A percentile compares a stretch with the other conserved stretches of the same genome.
phyloP scores from a whole-genome alignment of 1,140 invertebrate genomes.

The Leptopilina clavipes region DNA sequence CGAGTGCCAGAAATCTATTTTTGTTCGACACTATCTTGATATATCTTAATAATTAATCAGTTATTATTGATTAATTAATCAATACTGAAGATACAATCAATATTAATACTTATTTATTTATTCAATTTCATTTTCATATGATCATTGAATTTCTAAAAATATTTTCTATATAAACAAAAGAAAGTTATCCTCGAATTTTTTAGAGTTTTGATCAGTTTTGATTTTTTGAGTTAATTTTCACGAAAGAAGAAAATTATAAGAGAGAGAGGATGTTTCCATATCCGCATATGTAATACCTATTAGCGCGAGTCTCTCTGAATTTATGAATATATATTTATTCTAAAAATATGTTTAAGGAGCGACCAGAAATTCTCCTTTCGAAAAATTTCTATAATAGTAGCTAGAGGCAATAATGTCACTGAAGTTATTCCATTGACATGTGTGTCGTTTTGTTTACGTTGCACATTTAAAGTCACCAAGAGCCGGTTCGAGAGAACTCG shows the following conservation, averaged over 20 bases:
- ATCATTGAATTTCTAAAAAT: too few relatives aligned
- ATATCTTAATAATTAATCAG: too few relatives aligned
- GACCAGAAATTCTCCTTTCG: constrained; percentile 21
- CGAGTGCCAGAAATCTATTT: constrained; percentile 3
- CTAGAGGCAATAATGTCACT: constrained; percentile 14
- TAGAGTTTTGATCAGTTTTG: too few relatives aligned
- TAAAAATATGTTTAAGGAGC: background rate
- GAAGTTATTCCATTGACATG: constrained; percentile 6
- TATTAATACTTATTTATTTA: too few relatives aligned
- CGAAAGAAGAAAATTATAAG: background rate
- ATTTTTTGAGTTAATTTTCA: background rate
- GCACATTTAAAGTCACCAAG: constrained; percentile 24
- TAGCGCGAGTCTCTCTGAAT: background rate
- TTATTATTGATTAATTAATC: too few relatives aligned
- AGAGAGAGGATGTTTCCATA: background rate
- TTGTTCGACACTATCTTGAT: background rate
- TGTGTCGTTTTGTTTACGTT: constrained; percentile 38
- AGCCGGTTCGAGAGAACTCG: constrained; percentile 35
- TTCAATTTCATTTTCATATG: too few relatives aligned
- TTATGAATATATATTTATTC: constrained; percentile 14
- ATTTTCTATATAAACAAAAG: too few relatives aligned
- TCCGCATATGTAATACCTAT: constrained; percentile 21
- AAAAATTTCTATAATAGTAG: constrained; percentile 25
- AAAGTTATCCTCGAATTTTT: too few relatives aligned
- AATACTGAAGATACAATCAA: too few relatives aligned